Percentiles rank a stretch among this genome's conserved stretches.
Conservation (phyloP, 2,888 invertebrate species). For the Cryptosula pallasiana region DNA sequence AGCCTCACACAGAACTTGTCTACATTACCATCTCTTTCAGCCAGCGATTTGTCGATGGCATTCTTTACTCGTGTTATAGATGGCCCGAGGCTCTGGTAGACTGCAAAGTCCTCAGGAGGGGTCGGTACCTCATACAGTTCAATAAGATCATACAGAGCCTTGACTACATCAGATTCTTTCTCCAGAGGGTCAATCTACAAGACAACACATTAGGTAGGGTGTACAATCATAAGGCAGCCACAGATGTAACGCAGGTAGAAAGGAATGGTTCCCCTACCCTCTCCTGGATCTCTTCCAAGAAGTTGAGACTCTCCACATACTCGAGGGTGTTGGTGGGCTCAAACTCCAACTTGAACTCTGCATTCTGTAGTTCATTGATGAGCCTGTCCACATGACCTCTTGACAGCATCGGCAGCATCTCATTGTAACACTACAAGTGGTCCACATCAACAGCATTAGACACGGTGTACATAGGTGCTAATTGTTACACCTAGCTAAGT, state of each 20-base stretch:
- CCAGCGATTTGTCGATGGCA: slow-evolving; percentile 66
- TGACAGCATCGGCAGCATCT: slow-evolving; percentile 39
- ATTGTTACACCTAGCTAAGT: too few relatives aligned
- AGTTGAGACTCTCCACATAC: slow-evolving; percentile 66
- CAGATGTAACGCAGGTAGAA: too few relatives aligned
- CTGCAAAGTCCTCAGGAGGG: slow-evolving; percentile 64
- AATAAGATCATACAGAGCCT: slow-evolving; percentile 77
- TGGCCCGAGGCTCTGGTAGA: slow-evolving; percentile 51
- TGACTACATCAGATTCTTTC: slow-evolving; percentile 69
- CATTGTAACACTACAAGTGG: slow-evolving; percentile 33
- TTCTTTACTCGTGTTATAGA: slow-evolving; percentile 59
- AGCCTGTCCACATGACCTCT: slow-evolving; percentile 49
- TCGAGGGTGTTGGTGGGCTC: slow-evolving; percentile 69
- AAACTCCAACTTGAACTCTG: slow-evolving; percentile 62
- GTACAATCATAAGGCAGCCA: too few relatives aligned
- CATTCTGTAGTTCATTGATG: slow-evolving; percentile 62
- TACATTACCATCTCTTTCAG: slow-evolving; percentile 66
- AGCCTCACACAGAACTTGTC: slow-evolving; percentile 68
- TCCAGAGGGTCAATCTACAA: slow-evolving; percentile 66
- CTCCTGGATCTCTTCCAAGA: slow-evolving; percentile 64
- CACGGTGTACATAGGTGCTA: too few relatives aligned
- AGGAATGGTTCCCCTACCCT: too few relatives aligned
- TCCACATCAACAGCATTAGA: too few relatives aligned
- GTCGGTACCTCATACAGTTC: slow-evolving; percentile 71
- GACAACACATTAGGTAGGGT: too few relatives aligned